Evolutionary conservation across 2,888 invertebrate species (phyloP).

Genomic region (Hydroisotoma schaefferi): DNA sequence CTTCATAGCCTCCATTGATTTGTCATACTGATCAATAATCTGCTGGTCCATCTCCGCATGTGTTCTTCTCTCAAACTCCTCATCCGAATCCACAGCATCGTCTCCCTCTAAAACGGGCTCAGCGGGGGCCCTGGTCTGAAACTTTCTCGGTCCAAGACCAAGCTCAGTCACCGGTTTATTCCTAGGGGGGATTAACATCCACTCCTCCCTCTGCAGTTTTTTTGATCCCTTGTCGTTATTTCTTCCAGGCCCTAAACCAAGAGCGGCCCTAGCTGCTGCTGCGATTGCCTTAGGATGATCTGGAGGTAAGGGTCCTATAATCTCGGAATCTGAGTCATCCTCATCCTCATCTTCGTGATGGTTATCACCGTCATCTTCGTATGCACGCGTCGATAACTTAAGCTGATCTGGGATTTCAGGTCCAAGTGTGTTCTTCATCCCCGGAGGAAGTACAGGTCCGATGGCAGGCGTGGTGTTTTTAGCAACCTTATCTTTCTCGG

Average conservation of each 20-base stretch:
- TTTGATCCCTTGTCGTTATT: neutral
- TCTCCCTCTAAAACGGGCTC: slow-evolving; percentile 27
- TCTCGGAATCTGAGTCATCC: slow-evolving; percentile 23
- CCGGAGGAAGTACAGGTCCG: slow-evolving; percentile 24
- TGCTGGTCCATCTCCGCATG: slow-evolving; percentile 33
- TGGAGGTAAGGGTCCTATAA: slow-evolving; percentile 41
- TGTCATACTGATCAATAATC: slow-evolving; percentile 33
- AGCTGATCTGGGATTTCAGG: neutral
- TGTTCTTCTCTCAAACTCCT: slow-evolving; percentile 26
- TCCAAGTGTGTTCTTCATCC: slow-evolving; percentile 5
- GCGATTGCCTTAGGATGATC: slow-evolving; percentile 34
- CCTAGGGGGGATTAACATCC: slow-evolving; percentile 41
- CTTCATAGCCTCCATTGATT: slow-evolving; percentile 32
- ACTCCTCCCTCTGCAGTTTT: slow-evolving; percentile 39
- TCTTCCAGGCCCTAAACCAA: neutral
- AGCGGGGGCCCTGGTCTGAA: slow-evolving; percentile 31
- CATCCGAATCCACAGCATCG: slow-evolving; percentile 32
- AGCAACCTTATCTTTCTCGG: neutral
- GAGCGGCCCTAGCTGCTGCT: neutral
- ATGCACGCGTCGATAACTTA: too few relatives aligned
- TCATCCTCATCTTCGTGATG: slow-evolving; percentile 15
- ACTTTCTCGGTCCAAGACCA: slow-evolving; percentile 34
- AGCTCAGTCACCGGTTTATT: slow-evolving; percentile 35
- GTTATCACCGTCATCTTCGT: too few relatives aligned
- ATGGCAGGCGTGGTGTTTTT: neutral